Evolutionary conservation across 92 coral and sea anemone species (phyloP).

Genomic region (Heliopora coerulea): DNA sequence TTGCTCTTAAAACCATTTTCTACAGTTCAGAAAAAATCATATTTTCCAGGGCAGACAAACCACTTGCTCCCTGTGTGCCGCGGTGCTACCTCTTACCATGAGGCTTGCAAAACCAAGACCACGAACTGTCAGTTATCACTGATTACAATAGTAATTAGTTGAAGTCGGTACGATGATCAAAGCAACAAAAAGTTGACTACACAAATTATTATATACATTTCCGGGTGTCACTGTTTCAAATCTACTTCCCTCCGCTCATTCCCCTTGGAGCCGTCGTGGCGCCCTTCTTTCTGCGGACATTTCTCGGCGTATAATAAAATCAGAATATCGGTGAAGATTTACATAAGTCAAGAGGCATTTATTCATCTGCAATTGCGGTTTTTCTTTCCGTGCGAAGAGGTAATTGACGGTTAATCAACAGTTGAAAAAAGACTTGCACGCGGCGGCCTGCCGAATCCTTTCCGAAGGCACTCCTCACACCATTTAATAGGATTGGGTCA

Average conservation of each 20-base stretch:
- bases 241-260: not conserved
- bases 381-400: not conserved
- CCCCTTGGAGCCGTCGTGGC: conserved; percentile 1
- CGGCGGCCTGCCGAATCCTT: conserved; percentile 1
- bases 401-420: not conserved
- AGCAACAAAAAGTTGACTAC: conserved; percentile 1
- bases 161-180: conserved; percentile 5
- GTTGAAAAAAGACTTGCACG: not conserved
- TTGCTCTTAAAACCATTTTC: no score
- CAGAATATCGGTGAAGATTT: not conserved
- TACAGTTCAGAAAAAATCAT: no score
- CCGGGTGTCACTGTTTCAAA: conserved; percentile 9
- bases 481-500: conserved; percentile 12
- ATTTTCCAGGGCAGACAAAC: no score
- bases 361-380: not conserved
- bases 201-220: not conserved
- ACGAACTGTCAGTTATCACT: not conserved
- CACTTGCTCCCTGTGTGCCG: no score
- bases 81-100: no score
- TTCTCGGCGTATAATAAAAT: no score
- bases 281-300: not conserved
- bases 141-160: conserved; percentile 3
- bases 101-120: not conserved
- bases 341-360: no score
- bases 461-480: conserved; percentile 7